Percentiles rank a stretch among this genome's conserved stretches.
phyloP scores from a whole-genome alignment of 2,888 invertebrate species.

The Biston betularia region DNA sequence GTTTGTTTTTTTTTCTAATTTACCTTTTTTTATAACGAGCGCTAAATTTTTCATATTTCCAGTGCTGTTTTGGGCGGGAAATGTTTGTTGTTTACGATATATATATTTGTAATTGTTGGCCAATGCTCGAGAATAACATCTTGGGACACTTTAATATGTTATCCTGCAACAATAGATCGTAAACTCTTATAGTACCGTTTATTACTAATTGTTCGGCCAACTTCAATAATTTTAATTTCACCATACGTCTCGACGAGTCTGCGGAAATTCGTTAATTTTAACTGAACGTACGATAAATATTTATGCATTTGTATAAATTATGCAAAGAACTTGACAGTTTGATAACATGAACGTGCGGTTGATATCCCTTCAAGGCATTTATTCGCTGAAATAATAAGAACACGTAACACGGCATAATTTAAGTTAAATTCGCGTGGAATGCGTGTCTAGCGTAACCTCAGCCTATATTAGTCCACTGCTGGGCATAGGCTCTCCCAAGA shows the following conservation, averaged over 20 bases:
- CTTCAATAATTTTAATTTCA: constrained; percentile 34
- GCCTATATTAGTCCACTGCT: no score
- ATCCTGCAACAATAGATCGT: constrained; percentile 62
- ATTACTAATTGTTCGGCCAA: constrained; percentile 69
- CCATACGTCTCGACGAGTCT: constrained; percentile 43
- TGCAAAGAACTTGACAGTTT: constrained; percentile 35
- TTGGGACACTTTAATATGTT: neutral
- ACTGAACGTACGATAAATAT: constrained; percentile 36
- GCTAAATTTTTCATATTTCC: neutral
- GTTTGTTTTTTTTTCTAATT: neutral
- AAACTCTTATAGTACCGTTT: constrained; percentile 56
- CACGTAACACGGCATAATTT: no score
- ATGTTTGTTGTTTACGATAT: neutral
- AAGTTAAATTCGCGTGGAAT: no score
- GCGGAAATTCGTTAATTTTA: constrained; percentile 41
- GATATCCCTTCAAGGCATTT: constrained; percentile 11
- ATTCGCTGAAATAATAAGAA: no score
- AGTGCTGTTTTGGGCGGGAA: neutral
- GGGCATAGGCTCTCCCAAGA: no score
- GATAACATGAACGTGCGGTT: constrained; percentile 34
- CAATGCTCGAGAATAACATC: neutral
- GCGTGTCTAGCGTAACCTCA: no score
- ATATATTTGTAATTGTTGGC: neutral
- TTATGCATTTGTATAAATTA: constrained; percentile 50
- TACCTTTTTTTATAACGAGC: neutral